A percentile compares a stretch with the other conserved stretches of the same genome.
These are phyloP conservation scores for Portunus trituberculatus DNA, from an alignment of 1,140 invertebrate genomes.

Conservation along the genomic window DNA sequence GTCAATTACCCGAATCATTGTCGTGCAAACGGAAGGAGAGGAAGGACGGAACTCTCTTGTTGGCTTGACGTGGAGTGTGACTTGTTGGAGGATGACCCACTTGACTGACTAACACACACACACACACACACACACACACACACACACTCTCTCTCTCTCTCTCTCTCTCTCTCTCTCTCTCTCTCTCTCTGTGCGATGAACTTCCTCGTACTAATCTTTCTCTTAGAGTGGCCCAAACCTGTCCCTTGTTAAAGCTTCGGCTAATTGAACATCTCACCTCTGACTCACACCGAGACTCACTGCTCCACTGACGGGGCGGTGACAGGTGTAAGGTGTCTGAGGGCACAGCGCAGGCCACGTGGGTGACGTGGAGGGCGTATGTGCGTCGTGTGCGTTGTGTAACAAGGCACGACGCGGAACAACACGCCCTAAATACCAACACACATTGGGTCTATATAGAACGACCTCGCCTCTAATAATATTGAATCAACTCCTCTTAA, in stretches of 20 bases:
- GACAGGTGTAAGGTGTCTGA: not conserved
- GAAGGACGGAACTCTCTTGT: not conserved
- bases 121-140: not conserved
- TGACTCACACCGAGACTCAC: too few species aligned
- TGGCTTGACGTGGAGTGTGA: not conserved
- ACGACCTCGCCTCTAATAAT: not conserved
- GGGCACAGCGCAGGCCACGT: not conserved
- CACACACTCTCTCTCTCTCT: not conserved
- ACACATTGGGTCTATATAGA: not conserved
- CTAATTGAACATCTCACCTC: too few species aligned
- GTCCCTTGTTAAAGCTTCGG: too few species aligned
- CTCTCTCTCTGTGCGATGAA: not conserved
- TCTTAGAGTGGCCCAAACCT: too few species aligned
- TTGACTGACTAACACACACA: not conserved
- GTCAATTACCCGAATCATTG: not conserved
- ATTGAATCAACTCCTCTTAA: not conserved
- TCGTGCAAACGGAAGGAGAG: slow-evolving; percentile 5
- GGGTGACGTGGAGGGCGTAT: not conserved
- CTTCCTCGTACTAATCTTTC: too few species aligned
- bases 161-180: slow-evolving; percentile 34
- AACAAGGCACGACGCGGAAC: not conserved
- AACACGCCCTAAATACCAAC: not conserved
- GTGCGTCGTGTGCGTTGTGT: not conserved
- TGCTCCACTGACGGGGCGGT: not conserved
- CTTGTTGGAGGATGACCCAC: not conserved